Evolutionary conservation across 2,888 invertebrate genomes (phyloP).

Genomic region (Drosophila mimica): DNA sequence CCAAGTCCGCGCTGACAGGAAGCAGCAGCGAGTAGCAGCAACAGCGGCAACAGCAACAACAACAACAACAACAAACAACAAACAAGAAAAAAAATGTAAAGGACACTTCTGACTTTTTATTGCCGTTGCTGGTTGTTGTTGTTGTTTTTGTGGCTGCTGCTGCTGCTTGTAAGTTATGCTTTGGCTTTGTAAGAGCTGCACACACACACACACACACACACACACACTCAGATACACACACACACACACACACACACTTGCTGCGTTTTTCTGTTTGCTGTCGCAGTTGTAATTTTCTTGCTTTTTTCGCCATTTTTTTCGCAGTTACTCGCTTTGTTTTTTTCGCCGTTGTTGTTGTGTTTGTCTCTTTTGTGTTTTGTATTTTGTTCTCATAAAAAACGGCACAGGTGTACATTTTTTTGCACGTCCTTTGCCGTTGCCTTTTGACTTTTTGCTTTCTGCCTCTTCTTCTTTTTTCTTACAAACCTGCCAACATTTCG

Average conservation of each 20-base stretch:
- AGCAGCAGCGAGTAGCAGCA: constrained; percentile 45
- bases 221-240: constrained; percentile 32
- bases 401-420: constrained; percentile 81
- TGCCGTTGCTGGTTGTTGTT: constrained; percentile 55
- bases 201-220: constrained; percentile 42
- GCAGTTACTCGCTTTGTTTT: constrained; percentile 52
- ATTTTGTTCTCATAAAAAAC: constrained; percentile 60
- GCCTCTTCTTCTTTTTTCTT: constrained; percentile 35
- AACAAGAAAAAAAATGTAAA: constrained; percentile 61
- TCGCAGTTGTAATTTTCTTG: constrained; percentile 74
- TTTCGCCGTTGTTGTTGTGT: constrained; percentile 33
- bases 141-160: constrained; percentile 35
- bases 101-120: constrained; percentile 75
- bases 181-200: constrained; percentile 64
- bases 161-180: constrained; percentile 75
- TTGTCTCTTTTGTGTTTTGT: constrained; percentile 64
- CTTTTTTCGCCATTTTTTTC: constrained; percentile 70
- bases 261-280: constrained; percentile 66
- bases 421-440: constrained; percentile 77
- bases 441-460: constrained; percentile 46
- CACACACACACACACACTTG: constrained; percentile 18
- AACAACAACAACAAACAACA: constrained; percentile 15
- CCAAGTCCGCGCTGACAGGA: constrained; percentile 66
- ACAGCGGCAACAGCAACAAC: background rate
- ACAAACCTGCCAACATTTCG: constrained; percentile 74